A percentile compares a stretch with the other conserved stretches of the same genome.
These are phyloP conservation scores for Himalopsyche kuldschensis DNA, from an alignment of 2,888 invertebrate species.

Conservation along the genomic window DNA sequence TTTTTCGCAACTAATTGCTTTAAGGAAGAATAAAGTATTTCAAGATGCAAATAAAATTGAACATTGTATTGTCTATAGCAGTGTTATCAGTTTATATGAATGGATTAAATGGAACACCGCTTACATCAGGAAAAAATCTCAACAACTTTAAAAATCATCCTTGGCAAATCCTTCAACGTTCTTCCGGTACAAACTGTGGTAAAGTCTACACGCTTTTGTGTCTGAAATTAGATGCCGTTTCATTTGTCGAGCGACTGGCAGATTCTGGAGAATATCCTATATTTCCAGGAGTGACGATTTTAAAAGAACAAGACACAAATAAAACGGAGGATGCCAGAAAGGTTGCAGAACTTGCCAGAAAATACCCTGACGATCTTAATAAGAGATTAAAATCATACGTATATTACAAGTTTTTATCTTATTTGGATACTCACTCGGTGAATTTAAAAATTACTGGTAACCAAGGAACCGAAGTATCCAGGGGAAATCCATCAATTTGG, in stretches of 20 bases:
- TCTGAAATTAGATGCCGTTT: slow-evolving; percentile 75
- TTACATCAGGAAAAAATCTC: neutral
- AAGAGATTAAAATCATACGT: slow-evolving; percentile 75
- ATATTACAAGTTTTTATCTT: slow-evolving; percentile 68
- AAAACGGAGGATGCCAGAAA: slow-evolving; percentile 61
- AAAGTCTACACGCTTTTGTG: slow-evolving; percentile 67
- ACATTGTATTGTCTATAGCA: neutral
- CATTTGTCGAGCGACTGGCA: slow-evolving; percentile 73
- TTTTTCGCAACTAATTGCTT: neutral
- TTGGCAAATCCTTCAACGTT: slow-evolving; percentile 1
- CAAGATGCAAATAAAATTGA: neutral
- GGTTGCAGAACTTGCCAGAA: slow-evolving; percentile 70
- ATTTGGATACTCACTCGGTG: slow-evolving; percentile 73
- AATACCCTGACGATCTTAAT: slow-evolving; percentile 76
- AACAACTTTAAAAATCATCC: neutral
- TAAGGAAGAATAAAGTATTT: neutral
- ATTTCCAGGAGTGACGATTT: slow-evolving; percentile 73
- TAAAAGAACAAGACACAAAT: slow-evolving; percentile 62
- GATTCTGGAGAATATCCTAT: slow-evolving; percentile 70
- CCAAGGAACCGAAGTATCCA: neutral
- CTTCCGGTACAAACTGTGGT: slow-evolving; percentile 40
- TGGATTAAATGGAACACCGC: slow-evolving; percentile 20
- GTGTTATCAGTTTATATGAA: slow-evolving; percentile 24
- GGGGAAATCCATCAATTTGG: neutral
- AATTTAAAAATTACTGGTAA: slow-evolving; percentile 57